Base-by-base conservation (phyloP, 1,140 invertebrate genomes). In the Asbolus verrucosus region DNA sequence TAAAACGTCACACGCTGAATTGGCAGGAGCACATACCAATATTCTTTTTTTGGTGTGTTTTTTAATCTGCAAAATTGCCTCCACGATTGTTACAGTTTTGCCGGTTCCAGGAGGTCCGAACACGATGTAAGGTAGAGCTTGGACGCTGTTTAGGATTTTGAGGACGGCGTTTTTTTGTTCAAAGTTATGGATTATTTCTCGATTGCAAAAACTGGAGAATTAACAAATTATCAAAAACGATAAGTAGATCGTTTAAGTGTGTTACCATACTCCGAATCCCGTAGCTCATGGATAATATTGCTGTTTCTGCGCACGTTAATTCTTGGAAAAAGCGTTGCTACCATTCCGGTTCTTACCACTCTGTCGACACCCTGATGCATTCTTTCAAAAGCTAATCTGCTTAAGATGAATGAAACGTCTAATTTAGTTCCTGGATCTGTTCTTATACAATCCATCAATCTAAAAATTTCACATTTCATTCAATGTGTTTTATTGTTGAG, bases 51-150 rank as follows among this genome's bases (percentile, higher is more conserved):
- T 67, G 8, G 75, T 72, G 1, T 36, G 38, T 9, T 66, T 66
- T 66, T 74, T 75, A 14, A 79, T 54, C 83, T 98, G 96, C 15
- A 96, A 78, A 14, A 95, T 88, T 0, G 89, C 85, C 84, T 98
- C 96, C 13, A 96, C 91, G 3, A 98, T 80, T 2, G 96, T 98
- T 0, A 96, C 83, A 0, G 96, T 98, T 85, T 98, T 98, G n/a
- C 96, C 96, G n/a, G 95, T 97, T 5, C 96, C 95, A 1, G 96
- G 96, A 33, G 96, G 96, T 1, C 96, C 96, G 83, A 92, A 98
- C 69, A 98, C 90, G 3, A 96, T 84, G 77, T 98, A 98, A 0
- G 96, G 96, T 67, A 92, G 80, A 0, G 92, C 91, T 8, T 90
- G 82, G 24, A 24, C 39, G 86, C 67, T 90, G 11, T 85, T 82